Evolutionary conservation across 2,113 vertebrate species (phyloP).

Genomic region (Blennius ocellaris): DNA sequence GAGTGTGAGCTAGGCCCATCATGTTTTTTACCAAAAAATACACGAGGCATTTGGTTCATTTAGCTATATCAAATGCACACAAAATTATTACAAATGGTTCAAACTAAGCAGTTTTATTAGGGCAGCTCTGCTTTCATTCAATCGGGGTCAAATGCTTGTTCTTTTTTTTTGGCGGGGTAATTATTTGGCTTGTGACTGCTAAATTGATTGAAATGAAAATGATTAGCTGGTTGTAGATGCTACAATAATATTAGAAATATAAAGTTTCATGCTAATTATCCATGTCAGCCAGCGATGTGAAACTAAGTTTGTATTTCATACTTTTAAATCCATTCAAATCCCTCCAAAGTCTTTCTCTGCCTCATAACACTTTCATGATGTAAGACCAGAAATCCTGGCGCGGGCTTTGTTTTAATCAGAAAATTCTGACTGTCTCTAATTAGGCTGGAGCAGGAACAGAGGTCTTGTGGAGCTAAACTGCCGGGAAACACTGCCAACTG

Average conservation of each 20-base stretch:
- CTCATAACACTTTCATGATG: constrained; percentile 49
- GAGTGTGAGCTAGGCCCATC: neutral
- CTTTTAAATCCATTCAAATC: constrained; percentile 46
- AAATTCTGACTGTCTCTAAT: constrained; percentile 63
- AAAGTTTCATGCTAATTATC: constrained; percentile 28
- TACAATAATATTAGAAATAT: neutral
- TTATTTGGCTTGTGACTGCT: constrained; percentile 1
- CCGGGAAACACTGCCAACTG: constrained; percentile 41
- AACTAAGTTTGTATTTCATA: constrained; percentile 31
- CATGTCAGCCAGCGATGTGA: constrained; percentile 32
- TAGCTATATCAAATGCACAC: neutral
- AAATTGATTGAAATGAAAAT: constrained; percentile 7
- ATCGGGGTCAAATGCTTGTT: constrained; percentile 23
- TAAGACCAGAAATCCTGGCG: constrained; percentile 49
- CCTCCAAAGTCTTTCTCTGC: constrained; percentile 32
- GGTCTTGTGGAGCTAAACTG: constrained; percentile 39
- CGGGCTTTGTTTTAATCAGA: constrained; percentile 62
- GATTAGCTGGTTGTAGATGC: neutral
- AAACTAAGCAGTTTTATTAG: neutral
- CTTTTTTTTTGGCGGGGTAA: no score
- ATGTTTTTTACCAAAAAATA: neutral
- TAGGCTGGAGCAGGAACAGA: constrained; percentile 62
- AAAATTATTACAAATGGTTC: neutral
- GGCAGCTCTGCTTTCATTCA: neutral
- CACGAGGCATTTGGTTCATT: neutral